phyloP scores from a whole-genome alignment of 2,113 vertebrate genomes.

The Motacilla alba region DNA sequence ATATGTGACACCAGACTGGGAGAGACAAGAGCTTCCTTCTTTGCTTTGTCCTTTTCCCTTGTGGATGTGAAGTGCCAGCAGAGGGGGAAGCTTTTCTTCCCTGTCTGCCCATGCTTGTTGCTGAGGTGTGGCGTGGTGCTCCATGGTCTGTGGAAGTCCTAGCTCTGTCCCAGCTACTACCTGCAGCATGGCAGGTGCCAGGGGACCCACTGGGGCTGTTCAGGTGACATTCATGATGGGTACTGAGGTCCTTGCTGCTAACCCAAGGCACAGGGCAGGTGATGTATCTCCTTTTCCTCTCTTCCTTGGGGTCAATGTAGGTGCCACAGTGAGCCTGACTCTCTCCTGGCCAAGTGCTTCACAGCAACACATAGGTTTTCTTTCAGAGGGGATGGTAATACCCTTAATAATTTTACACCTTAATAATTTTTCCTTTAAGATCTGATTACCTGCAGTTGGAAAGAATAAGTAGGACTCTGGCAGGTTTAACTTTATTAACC shows the following conservation, averaged over 20 bases:
- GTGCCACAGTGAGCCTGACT: rapidly evolving
- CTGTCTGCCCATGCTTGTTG: rapidly evolving
- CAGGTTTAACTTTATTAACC: conserved; percentile 49
- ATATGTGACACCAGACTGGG: background rate
- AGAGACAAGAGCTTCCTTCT: background rate
- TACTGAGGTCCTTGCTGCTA: background rate
- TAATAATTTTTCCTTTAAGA: background rate
- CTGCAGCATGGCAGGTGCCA: background rate
- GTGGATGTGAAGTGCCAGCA: background rate
- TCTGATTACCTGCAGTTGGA: background rate
- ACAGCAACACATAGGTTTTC: background rate
- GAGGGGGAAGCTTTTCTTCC: background rate
- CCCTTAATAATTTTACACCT: background rate
- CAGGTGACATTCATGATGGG: background rate
- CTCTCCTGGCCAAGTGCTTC: background rate
- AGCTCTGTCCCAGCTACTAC: background rate
- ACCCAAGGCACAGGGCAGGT: background rate
- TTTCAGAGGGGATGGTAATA: background rate
- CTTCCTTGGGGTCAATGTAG: rapidly evolving
- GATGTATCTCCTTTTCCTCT: background rate
- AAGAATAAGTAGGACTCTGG: conserved; percentile 8
- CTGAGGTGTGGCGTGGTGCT: rapidly evolving
- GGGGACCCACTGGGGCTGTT: background rate
- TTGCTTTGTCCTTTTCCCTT: background rate
- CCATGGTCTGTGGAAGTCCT: background rate